These are phyloP conservation scores for Alligator mississippiensis DNA, from an alignment of 2,113 vertebrate species.

Conservation along the genomic window DNA sequence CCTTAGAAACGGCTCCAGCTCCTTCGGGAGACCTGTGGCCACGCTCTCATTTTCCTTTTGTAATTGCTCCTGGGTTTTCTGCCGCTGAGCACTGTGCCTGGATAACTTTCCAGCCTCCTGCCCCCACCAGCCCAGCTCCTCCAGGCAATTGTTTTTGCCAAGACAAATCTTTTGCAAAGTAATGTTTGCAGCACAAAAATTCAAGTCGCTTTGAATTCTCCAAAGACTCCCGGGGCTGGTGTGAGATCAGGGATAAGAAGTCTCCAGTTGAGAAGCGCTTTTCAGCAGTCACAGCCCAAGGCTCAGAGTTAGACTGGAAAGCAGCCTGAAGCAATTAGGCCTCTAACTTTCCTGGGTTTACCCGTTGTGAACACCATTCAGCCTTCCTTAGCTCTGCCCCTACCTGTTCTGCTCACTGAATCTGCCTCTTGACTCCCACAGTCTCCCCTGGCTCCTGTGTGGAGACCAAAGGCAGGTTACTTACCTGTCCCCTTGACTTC, in stretches of 20 bases:
- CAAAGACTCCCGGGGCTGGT: not conserved
- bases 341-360: not conserved
- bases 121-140: accelerated
- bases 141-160: accelerated
- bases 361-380: not conserved
- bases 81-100: not conserved
- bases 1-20: not conserved
- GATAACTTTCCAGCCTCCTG: not conserved
- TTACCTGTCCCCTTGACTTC: not conserved
- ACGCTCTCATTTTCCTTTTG: not conserved
- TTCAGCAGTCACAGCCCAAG: not conserved
- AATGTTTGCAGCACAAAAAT: accelerated
- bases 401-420: not conserved
- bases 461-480: not conserved
- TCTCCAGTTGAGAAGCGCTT: accelerated
- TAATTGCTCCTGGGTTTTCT: not conserved
- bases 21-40: not conserved
- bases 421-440: too few species aligned
- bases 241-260: too few species aligned
- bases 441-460: not conserved
- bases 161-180: not conserved
- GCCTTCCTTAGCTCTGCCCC: not conserved
- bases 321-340: not conserved
- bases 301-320: accelerated
- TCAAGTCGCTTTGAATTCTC: accelerated